Percentiles rank a stretch among this genome's conserved stretches.
Conservation (phyloP, 2,888 invertebrate genomes). For the Andrena minutula region DNA sequence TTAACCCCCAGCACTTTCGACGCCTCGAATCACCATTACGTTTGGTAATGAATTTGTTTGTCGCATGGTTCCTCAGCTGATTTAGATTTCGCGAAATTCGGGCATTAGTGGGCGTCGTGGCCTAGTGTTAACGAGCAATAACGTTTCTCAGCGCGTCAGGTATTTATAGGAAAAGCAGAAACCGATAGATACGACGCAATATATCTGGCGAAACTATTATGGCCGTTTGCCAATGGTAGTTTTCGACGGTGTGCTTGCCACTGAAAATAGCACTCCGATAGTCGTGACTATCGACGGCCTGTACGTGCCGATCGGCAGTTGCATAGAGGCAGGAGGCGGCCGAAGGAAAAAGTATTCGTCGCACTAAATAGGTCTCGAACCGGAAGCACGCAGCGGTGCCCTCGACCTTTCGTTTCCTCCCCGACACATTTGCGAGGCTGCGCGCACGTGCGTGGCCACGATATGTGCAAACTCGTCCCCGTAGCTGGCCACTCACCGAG, state of each 20-base stretch:
- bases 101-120: too few species aligned
- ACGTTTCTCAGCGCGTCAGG: neutral
- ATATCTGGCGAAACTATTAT: slow-evolving; percentile 14
- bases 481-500: slow-evolving; percentile 75
- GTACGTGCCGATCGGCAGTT: slow-evolving; percentile 17
- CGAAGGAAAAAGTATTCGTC: slow-evolving; percentile 31
- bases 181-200: slow-evolving; percentile 19
- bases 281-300: slow-evolving; percentile 6
- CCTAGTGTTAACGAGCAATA: neutral
- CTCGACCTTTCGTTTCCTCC: slow-evolving; percentile 56
- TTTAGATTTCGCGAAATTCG: too few species aligned
- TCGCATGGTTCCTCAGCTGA: too few species aligned
- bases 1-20: too few species aligned
- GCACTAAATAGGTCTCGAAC: slow-evolving; percentile 52
- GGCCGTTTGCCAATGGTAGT: slow-evolving; percentile 49
- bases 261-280: slow-evolving; percentile 45
- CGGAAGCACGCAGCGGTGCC: slow-evolving; percentile 71
- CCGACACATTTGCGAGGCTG: slow-evolving; percentile 27
- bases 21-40: too few species aligned
- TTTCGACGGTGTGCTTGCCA: slow-evolving; percentile 43
- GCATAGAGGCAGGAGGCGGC: slow-evolving; percentile 43
- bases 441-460: neutral
- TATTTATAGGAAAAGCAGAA: neutral
- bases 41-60: too few species aligned
- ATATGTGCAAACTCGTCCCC: slow-evolving; percentile 31